phyloP scores from a whole-genome alignment of 2,113 vertebrate genomes.

The Puma concolor region DNA sequence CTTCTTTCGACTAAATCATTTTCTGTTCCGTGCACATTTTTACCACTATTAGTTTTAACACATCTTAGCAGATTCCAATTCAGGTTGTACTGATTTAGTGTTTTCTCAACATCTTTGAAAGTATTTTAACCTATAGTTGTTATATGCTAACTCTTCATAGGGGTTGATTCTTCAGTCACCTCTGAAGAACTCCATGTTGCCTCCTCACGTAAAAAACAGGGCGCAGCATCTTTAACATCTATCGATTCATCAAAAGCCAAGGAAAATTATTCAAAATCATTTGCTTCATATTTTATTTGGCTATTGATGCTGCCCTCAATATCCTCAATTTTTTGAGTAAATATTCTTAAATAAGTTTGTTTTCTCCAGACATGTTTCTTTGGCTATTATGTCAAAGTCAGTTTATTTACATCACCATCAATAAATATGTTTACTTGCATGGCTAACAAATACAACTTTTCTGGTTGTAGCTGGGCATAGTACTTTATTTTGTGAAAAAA shows the following conservation, averaged over 20 bases:
- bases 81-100: not conserved
- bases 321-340: not conserved
- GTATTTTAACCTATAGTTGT: not conserved
- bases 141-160: not conserved
- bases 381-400: not conserved
- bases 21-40: not conserved
- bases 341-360: not conserved
- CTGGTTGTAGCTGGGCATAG: not conserved
- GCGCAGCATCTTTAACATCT: not conserved
- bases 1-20: not conserved
- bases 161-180: not conserved
- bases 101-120: not conserved
- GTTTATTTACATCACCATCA: not conserved
- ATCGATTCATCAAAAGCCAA: slow-evolving; percentile 6
- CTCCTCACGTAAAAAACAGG: not conserved
- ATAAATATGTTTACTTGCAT: not conserved
- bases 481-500: not conserved
- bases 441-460: not conserved
- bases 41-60: not conserved
- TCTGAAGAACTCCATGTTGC: not conserved
- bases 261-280: not conserved
- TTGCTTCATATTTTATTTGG: slow-evolving; percentile 14
- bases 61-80: not conserved
- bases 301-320: not conserved
- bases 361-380: not conserved